Conservation (phyloP, 2,888 invertebrate genomes). For the Caenorhabditis wallacei region DNA sequence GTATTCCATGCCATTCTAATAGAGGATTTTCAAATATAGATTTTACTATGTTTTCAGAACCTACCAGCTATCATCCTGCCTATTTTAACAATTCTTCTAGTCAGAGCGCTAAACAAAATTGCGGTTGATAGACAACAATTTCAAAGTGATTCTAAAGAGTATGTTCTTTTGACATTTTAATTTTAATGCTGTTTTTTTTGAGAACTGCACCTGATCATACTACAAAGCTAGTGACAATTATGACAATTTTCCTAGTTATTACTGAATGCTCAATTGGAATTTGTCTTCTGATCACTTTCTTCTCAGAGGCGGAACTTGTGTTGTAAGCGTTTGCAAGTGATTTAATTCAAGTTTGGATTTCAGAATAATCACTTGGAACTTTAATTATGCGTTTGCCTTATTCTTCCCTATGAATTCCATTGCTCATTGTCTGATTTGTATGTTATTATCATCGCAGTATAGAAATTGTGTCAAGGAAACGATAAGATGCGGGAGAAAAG, state of each 20-base stretch:
- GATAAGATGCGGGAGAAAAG: background rate
- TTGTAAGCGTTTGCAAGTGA: background rate
- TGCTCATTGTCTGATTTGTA: background rate
- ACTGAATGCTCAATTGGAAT: background rate
- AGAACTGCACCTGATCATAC: background rate
- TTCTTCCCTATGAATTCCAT: background rate
- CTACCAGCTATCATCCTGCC: background rate
- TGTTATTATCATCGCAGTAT: background rate
- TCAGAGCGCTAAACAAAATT: background rate
- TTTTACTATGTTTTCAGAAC: constrained; percentile 8
- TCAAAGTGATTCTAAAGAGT: background rate
- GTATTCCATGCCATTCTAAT: no score
- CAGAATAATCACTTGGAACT: background rate
- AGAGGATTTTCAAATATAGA: no score
- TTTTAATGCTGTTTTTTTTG: background rate
- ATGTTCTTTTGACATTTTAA: background rate
- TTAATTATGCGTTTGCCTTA: background rate
- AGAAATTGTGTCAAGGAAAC: background rate
- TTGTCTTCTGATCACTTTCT: background rate
- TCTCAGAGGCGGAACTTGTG: background rate
- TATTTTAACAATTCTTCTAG: background rate
- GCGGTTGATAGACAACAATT: background rate
- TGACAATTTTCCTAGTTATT: background rate
- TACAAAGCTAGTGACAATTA: background rate
- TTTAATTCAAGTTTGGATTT: background rate